A percentile compares a stretch with the other conserved stretches of the same genome.
Conservation (phyloP, 2,113 vertebrate genomes). For the Catharus fuscescens region DNA sequence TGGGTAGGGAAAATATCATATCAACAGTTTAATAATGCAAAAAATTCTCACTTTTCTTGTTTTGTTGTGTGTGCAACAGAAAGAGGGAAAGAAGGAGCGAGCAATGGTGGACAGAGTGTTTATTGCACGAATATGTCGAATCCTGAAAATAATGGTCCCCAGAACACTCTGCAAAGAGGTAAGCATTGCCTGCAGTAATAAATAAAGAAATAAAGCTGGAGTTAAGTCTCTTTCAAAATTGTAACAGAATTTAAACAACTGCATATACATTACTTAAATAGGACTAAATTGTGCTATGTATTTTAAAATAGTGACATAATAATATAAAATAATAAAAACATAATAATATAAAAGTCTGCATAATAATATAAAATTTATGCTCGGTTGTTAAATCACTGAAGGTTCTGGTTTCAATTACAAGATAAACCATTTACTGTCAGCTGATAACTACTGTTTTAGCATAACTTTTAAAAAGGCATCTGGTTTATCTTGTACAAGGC, state of each 20-base stretch:
- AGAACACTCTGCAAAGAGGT: conserved; percentile 91
- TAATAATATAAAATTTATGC: not conserved
- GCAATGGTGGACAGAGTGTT: conserved; percentile 90
- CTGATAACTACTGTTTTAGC: not conserved
- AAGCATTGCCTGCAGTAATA: conserved; percentile 28
- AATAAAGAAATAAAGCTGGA: not conserved
- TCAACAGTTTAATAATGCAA: not conserved
- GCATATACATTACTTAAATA: not conserved
- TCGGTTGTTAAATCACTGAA: not conserved
- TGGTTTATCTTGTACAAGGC: not conserved
- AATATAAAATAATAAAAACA: not conserved
- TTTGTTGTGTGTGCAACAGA: conserved; percentile 70
- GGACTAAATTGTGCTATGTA: not conserved
- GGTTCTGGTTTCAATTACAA: not conserved
- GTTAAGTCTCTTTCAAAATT: not conserved
- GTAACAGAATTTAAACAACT: not conserved
- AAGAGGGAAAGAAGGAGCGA: conserved; percentile 89
- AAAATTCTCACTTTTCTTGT: not conserved
- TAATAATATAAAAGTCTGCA: no score
- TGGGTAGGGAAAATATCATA: not conserved
- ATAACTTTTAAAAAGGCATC: not conserved
- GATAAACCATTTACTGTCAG: not conserved
- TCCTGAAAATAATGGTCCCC: conserved; percentile 90
- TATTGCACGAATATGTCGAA: conserved; percentile 81
- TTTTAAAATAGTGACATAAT: not conserved